Conservation (phyloP, 2,113 vertebrate genomes). For the Myotis lucifugus region DNA sequence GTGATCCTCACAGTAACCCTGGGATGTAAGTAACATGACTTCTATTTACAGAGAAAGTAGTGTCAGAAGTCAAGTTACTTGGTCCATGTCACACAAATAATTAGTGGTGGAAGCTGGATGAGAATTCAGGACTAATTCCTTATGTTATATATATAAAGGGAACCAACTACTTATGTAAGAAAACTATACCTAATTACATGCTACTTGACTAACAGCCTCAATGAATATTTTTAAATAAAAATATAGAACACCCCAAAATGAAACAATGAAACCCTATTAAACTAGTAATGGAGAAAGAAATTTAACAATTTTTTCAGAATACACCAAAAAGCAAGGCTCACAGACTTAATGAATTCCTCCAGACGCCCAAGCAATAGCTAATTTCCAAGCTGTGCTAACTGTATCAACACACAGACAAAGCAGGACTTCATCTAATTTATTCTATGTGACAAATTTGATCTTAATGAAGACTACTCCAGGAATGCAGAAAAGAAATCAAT, state of each 20-base stretch:
- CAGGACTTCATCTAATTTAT: background rate
- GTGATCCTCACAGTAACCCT: background rate
- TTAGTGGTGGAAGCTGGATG: background rate
- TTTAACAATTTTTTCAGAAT: background rate
- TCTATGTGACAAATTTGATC: slow-evolving; percentile 35
- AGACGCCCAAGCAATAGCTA: background rate
- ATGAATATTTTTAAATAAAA: slow-evolving; percentile 16
- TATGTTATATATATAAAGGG: background rate
- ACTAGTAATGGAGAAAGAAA: background rate
- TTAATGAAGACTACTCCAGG: slow-evolving; percentile 18
- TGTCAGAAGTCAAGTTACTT: background rate
- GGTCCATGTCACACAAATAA: background rate
- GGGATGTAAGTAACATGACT: background rate
- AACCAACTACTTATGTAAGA: background rate
- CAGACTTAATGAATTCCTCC: background rate
- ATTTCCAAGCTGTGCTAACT: background rate
- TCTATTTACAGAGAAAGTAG: background rate
- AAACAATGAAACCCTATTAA: slow-evolving; percentile 18
- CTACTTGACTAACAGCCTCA: background rate
- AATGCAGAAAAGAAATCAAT: slow-evolving; percentile 27
- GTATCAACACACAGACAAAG: background rate
- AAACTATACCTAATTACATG: background rate
- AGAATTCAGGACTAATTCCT: slow-evolving; percentile 10
- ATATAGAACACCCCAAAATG: background rate
- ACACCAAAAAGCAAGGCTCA: background rate